Evolutionary conservation across 2,888 invertebrate genomes (phyloP).

Genomic region (Pyralis farinalis): DNA sequence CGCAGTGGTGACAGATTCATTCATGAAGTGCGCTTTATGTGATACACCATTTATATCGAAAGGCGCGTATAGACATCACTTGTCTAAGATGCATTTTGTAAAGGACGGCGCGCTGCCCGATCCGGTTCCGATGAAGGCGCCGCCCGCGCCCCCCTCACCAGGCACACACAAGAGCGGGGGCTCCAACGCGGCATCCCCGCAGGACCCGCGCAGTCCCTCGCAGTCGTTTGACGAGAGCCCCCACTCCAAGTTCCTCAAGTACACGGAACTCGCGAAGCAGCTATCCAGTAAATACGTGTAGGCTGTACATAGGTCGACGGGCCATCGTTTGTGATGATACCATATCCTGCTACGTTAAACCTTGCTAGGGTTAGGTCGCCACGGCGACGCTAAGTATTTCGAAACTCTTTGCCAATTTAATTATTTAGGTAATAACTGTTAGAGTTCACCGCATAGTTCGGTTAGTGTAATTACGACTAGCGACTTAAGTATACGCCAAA

Average conservation of each 20-base stretch:
- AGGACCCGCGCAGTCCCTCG: constrained; percentile 81
- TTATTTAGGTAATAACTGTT: constrained; percentile 77
- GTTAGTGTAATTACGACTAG: constrained; percentile 78
- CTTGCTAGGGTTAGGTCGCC: constrained; percentile 74
- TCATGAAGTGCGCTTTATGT: constrained; percentile 97
- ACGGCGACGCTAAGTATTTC: constrained; percentile 77
- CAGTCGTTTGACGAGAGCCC: constrained; percentile 92
- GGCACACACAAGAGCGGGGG: constrained; percentile 64
- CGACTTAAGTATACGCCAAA: constrained; percentile 81
- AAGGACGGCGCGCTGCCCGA: constrained; percentile 94
- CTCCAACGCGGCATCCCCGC: constrained; percentile 70
- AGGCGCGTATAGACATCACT: constrained; percentile 97
- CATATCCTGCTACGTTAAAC: constrained; percentile 87
- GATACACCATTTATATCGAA: constrained; percentile 98
- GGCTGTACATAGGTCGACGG: constrained; percentile 53
- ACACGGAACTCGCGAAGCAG: constrained; percentile 99
- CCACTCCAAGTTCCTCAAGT: constrained; percentile 98
- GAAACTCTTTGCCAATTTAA: constrained; percentile 81
- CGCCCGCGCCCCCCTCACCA: constrained; percentile 66
- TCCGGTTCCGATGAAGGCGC: constrained; percentile 83
- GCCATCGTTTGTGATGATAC: constrained; percentile 85
- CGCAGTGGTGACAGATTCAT: constrained; percentile 92
- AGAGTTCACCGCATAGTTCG: constrained; percentile 77
- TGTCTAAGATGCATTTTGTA: constrained; percentile 97
- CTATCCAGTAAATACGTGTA: constrained; percentile 98